Evolutionary conservation across 1,140 invertebrate genomes (phyloP), one percentile per base, ranked within the genome.

Genomic region (Sminthurinus signatus): DNA sequence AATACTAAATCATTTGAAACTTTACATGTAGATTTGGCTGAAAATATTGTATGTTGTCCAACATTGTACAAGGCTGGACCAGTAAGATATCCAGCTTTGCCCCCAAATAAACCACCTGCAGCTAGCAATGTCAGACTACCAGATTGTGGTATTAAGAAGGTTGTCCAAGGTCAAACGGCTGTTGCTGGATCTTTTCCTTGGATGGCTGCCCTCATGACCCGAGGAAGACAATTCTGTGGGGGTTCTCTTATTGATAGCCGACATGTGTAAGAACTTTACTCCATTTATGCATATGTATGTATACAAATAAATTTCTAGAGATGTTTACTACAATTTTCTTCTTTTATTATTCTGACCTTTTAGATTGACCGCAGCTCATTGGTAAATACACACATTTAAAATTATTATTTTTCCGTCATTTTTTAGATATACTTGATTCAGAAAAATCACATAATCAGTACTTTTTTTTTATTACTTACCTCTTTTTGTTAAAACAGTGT

Each of bases 211-310:
- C 42, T 71, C 21, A 65, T 71, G 42, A 36, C 21, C 2, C 59
- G 44, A 12, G 52, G 58, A 3, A 25, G 63, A 2, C 69, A 71
- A 28, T 71, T 71, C 44, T 71, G 69, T 36, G 65, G 62, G 4
- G 69, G 65, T 2, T 63, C 62, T 17, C 61, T 66, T 1, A 62
- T 69, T 29, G 67, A 69, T 42, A n/a, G n/a, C n/a, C n/a, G n/a
- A n/a, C n/a, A n/a, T n/a, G n/a, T n/a, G n/a, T n/a, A n/a, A n/a
- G n/a, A n/a, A n/a, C n/a, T n/a, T n/a, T n/a, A n/a, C n/a, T n/a
- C n/a, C n/a, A n/a, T n/a, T n/a, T n/a, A n/a, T n/a, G n/a, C n/a
- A n/a, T n/a, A n/a, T n/a, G n/a, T n/a, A n/a, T n/a, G n/a, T n/a
- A n/a, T n/a, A n/a, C n/a, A n/a, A n/a, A n/a, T n/a, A n/a, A n/a